phyloP scores from a whole-genome alignment of 1,140 invertebrate genomes.

The Wasmannia auropunctata region DNA sequence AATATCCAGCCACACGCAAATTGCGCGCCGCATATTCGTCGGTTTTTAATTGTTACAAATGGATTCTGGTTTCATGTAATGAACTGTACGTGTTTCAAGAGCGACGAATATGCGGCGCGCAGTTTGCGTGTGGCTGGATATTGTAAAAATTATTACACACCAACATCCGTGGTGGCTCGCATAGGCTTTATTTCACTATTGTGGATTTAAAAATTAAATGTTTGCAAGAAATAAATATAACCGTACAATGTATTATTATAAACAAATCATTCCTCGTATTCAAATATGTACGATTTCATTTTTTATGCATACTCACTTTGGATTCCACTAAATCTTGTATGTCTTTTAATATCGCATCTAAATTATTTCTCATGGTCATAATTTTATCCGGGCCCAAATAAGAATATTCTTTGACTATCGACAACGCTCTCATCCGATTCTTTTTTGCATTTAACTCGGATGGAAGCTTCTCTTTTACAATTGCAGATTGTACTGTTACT shows the following conservation, averaged over 20 bases:
- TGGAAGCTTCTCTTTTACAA: slow-evolving; percentile 92
- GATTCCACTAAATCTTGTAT: slow-evolving; percentile 79
- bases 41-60: no score
- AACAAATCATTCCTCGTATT: background rate
- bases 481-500: slow-evolving; percentile 87
- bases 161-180: no score
- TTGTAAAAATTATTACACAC: no score
- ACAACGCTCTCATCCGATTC: slow-evolving; percentile 89
- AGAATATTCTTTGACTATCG: slow-evolving; percentile 88
- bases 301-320: slow-evolving; percentile 66
- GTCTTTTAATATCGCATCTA: slow-evolving; percentile 76
- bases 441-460: slow-evolving; percentile 88
- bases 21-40: no score
- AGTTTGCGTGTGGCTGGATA: no score
- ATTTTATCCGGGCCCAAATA: slow-evolving; percentile 90
- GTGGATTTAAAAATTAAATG: no score
- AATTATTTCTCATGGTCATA: slow-evolving; percentile 84
- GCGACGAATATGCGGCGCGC: no score
- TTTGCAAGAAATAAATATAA: background rate
- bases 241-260: background rate
- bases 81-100: no score
- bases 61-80: no score
- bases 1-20: no score
- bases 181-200: no score
- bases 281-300: background rate